Conservation (phyloP, 2,797 vertebrate genomes). For the Premnoplex brunnescens region DNA sequence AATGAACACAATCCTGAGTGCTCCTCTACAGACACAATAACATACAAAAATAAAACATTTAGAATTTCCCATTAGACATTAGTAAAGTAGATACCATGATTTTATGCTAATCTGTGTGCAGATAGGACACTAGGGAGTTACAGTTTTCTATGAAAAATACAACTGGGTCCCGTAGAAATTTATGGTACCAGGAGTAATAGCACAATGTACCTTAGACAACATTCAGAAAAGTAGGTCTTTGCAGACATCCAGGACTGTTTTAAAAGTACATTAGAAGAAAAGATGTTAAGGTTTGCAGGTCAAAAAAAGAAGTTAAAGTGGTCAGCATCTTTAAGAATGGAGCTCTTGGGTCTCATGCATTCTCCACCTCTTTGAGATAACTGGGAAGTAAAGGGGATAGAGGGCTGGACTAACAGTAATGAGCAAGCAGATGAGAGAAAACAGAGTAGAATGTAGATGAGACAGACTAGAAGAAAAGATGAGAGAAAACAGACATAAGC, state of each 20-base stretch:
- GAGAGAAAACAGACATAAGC: constrained; percentile 47
- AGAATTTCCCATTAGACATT: background rate
- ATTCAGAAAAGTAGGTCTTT: background rate
- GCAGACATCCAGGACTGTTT: background rate
- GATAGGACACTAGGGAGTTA: background rate
- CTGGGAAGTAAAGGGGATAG: background rate
- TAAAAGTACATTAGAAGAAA: background rate
- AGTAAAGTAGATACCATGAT: background rate
- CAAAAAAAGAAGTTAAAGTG: background rate
- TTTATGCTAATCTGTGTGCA: background rate
- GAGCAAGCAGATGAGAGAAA: constrained; percentile 40
- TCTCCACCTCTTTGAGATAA: background rate
- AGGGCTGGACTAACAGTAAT: background rate
- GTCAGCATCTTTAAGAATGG: background rate
- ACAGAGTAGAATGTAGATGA: background rate
- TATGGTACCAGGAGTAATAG: background rate
- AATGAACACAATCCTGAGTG: background rate
- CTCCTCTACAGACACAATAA: background rate
- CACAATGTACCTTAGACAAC: background rate
- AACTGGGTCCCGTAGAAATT: background rate
- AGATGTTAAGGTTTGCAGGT: background rate
- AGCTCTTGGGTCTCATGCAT: background rate
- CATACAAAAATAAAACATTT: background rate
- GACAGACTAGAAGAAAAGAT: constrained; percentile 27
- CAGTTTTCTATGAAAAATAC: background rate